Percentiles rank a stretch among this genome's conserved stretches.
These are phyloP conservation scores for Drosophila bocqueti DNA, from an alignment of 1,140 invertebrate genomes.

Conservation along the genomic window DNA sequence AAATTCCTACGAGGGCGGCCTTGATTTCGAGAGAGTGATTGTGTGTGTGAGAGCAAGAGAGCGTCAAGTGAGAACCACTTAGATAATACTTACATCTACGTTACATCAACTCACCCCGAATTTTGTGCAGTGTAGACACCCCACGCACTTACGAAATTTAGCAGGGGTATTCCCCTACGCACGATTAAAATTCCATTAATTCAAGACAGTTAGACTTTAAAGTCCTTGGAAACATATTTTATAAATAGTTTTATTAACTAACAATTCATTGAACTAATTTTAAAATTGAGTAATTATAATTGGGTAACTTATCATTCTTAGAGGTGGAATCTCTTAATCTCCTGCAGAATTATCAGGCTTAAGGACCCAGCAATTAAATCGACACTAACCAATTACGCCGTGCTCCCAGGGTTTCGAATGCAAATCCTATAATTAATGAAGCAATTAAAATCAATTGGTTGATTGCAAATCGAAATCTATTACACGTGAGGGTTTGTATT, in stretches of 20 bases:
- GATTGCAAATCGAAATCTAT: neutral
- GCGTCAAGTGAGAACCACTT: conserved; percentile 5
- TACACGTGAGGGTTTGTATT: neutral
- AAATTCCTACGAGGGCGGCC: conserved; percentile 28
- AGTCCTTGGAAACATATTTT: neutral
- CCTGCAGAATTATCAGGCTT: neutral
- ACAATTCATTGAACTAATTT: too few species aligned
- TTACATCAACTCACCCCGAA: neutral
- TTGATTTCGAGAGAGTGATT: conserved; percentile 25
- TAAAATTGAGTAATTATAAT: too few species aligned
- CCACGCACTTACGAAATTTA: neutral
- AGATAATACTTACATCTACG: neutral
- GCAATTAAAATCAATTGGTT: conserved; percentile 7
- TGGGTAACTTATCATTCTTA: too few species aligned
- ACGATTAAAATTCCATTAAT: too few species aligned
- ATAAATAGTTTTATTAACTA: too few species aligned
- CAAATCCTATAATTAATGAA: conserved; percentile 6
- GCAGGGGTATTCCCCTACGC: conserved; percentile 10
- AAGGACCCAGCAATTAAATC: conserved; percentile 10
- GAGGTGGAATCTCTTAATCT: neutral
- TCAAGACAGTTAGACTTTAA: neutral
- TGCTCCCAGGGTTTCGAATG: neutral
- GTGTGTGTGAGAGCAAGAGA: conserved; percentile 2
- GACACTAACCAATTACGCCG: conserved; percentile 8
- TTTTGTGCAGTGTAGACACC: conserved; percentile 13